Conservation (phyloP, 2,113 vertebrate genomes). For the Cacatua alba region DNA sequence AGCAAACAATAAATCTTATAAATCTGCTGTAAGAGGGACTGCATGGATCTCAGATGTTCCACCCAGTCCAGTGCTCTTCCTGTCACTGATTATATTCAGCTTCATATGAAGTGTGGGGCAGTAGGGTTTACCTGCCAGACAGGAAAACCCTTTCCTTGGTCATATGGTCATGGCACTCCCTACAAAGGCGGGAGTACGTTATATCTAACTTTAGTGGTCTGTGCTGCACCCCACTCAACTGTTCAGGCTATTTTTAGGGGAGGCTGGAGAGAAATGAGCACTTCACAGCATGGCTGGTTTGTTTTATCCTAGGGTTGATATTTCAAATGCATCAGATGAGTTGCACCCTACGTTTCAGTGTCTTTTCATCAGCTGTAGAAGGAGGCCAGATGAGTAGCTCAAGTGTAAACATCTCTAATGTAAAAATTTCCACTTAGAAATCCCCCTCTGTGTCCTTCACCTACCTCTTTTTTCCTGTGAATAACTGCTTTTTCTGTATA, state of each 20-base stretch:
- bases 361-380: constrained; percentile 4
- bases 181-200: accelerated
- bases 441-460: constrained; percentile 32
- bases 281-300: not conserved
- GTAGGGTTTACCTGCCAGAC: not conserved
- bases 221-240: not conserved
- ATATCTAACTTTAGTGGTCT: not conserved
- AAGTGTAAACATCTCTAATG: not conserved
- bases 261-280: not conserved
- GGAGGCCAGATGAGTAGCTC: not conserved
- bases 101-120: not conserved
- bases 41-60: not conserved
- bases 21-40: not conserved
- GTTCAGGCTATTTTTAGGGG: not conserved
- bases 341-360: not conserved
- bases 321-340: not conserved
- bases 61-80: not conserved
- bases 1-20: not conserved
- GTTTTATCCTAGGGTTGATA: not conserved
- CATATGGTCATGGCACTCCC: too few relatives aligned
- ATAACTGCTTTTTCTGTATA: constrained; percentile 4
- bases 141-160: not conserved
- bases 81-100: not conserved
- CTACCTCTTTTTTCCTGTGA: constrained; percentile 24
- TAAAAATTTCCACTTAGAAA: constrained; percentile 26